Conservation (phyloP, 2,113 vertebrate genomes). For the Carassius auratus region DNA sequence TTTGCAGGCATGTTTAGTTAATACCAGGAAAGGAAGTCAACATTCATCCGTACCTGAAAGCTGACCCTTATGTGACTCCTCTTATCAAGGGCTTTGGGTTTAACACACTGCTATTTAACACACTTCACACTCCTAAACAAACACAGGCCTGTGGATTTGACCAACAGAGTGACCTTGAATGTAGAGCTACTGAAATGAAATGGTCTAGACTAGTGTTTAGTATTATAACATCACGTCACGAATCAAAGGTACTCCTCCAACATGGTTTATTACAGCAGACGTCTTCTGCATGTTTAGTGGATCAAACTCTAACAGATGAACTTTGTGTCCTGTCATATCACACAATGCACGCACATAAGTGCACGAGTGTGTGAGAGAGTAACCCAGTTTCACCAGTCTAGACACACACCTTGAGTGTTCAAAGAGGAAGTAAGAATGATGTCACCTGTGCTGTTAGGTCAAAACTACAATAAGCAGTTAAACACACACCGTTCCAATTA, state of each 20-base stretch:
- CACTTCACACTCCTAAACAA: not conserved
- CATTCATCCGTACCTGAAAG: not conserved
- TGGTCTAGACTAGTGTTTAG: too few relatives aligned
- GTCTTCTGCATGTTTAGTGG: not conserved
- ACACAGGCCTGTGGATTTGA: not conserved
- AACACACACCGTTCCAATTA: not conserved
- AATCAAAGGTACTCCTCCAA: not conserved
- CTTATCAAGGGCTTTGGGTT: not conserved
- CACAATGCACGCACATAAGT: not conserved
- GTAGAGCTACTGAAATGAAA: not conserved
- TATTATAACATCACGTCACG: not conserved
- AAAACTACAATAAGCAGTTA: not conserved
- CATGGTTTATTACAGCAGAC: not conserved
- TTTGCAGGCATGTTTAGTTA: not conserved
- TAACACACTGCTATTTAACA: not conserved
- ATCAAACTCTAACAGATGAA: not conserved
- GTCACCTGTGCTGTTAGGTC: not conserved
- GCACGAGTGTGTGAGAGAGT: not conserved
- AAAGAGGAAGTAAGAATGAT: conserved; percentile 22
- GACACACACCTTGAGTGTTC: not conserved
- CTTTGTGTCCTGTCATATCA: not conserved
- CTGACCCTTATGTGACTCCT: not conserved
- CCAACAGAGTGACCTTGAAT: not conserved
- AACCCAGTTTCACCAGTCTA: conserved; percentile 6
- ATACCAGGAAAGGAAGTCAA: not conserved